phyloP scores from a whole-genome alignment of 2,888 invertebrate genomes.

The Drosophila anomalata region DNA sequence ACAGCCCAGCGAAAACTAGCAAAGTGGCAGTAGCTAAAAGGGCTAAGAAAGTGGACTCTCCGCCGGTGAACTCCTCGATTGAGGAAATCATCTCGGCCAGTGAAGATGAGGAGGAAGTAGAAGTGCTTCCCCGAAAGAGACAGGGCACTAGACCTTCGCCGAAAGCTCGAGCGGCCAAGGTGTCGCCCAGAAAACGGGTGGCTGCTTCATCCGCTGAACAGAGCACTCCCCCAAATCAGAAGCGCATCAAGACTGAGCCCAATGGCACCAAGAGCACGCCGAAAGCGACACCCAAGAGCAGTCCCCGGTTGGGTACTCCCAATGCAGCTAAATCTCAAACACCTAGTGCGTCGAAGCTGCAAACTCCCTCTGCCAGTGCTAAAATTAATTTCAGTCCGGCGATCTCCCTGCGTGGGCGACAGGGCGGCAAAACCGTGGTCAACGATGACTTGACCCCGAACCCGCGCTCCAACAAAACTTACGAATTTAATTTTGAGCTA shows the following conservation, averaged over 20 bases:
- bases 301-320: slow-evolving; percentile 1
- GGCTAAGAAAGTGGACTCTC: slow-evolving; percentile 30
- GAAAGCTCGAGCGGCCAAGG: slow-evolving; percentile 17
- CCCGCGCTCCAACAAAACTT: slow-evolving; percentile 80
- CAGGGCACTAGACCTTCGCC: slow-evolving; percentile 33
- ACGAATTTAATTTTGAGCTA: slow-evolving; percentile 83
- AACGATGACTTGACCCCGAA: slow-evolving; percentile 82
- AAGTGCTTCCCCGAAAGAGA: slow-evolving; percentile 38
- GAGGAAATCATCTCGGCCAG: slow-evolving; percentile 65
- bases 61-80: slow-evolving; percentile 36
- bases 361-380: slow-evolving; percentile 36
- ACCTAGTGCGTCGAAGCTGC: slow-evolving; percentile 43
- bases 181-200: slow-evolving; percentile 52
- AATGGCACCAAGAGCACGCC: slow-evolving; percentile 21
- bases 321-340: slow-evolving; percentile 42
- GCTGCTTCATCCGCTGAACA: slow-evolving; percentile 27
- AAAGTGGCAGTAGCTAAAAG: slow-evolving; percentile 12
- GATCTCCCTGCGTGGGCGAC: slow-evolving; percentile 64
- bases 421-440: slow-evolving; percentile 80
- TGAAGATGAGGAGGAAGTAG: slow-evolving; percentile 64
- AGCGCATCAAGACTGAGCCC: slow-evolving; percentile 50
- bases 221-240: slow-evolving; percentile 32
- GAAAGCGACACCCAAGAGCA: slow-evolving; percentile 20
- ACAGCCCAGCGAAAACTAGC: slow-evolving; percentile 50
- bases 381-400: slow-evolving; percentile 78